Base-by-base conservation (phyloP, 2,888 invertebrate species). In the Carcina quercana region DNA sequence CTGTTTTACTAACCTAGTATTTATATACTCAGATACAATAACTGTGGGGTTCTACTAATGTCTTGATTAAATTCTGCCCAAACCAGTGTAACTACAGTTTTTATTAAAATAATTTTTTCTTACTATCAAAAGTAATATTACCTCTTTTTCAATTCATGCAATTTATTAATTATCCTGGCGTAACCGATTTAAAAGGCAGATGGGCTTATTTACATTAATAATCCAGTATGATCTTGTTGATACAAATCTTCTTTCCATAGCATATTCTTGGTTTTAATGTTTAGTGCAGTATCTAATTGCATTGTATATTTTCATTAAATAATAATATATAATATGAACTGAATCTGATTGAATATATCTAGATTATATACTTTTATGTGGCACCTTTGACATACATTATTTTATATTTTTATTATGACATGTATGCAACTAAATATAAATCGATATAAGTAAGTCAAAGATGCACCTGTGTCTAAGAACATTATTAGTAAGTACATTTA, bases 201-300 rank as follows among this genome's bases (percentile, higher is more conserved):
- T 73, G 82, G 82, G 80, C 79, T 80, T 76, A 75, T 68, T 63
- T 64, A 60, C 58, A 69, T 55, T 65, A 62, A 59, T 60, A 56
- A 59, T 22, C 22, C 26, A 28, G 22, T 11, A 24, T 66, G 59
- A 66, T 66, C 58, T 63, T 71, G 63, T 70, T 67, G 68, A 53
- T 53, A 59, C 62, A 57, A 58, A 60, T 45, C 57, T 69, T 70
- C 59, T 70, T 51, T 72, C 59, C 68, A 70, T 69, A 71, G 72
- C 68, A 71, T 76, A 73, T 66, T 68, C 63, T 70, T 76, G 71
- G 74, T 75, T 75, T 71, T 75, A 73, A 75, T 71, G 75, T 78
- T 80, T 82, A 82, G 80, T 78, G 79, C 82, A 80, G 83, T 72
- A 76, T 74, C 74, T 82, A 73, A 78, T 80, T 68, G 74, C 82